These are phyloP conservation scores for Leptinotarsa defecta DNA, from an alignment of 1,140 invertebrate species.

Conservation along the genomic window DNA sequence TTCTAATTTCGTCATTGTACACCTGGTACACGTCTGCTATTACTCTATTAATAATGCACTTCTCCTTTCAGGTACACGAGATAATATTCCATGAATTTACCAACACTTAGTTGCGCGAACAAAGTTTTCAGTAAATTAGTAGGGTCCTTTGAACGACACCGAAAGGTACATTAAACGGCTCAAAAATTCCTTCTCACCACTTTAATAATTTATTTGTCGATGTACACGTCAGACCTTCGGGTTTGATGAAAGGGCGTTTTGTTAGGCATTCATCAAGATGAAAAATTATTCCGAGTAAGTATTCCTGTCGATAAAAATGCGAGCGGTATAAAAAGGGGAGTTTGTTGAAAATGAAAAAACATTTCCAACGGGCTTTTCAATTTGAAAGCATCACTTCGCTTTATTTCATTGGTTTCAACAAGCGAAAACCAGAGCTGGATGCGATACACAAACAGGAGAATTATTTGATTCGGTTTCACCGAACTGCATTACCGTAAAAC, in stretches of 20 bases:
- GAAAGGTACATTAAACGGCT: conserved; percentile 2
- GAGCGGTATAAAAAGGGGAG: background rate
- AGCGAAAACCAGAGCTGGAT: too few relatives aligned
- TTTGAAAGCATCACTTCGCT: background rate
- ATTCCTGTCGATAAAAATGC: conserved; percentile 1
- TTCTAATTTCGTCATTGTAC: too few relatives aligned
- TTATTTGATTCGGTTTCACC: too few relatives aligned
- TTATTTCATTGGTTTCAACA: background rate
- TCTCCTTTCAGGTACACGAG: background rate
- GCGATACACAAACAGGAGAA: too few relatives aligned
- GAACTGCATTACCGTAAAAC: too few relatives aligned
- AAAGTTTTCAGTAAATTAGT: conserved; percentile 4
- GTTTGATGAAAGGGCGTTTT: background rate
- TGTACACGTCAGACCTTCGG: background rate
- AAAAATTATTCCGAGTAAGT: conserved; percentile 3
- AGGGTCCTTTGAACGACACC: background rate
- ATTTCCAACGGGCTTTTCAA: background rate
- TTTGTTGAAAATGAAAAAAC: background rate
- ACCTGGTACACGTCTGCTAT: too few relatives aligned
- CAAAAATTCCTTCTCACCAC: background rate
- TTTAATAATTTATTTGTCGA: background rate
- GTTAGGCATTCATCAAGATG: background rate
- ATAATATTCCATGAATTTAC: conserved; percentile 6
- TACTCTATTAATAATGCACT: background rate
- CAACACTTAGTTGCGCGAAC: background rate